Conservation (phyloP, 2,888 invertebrate genomes). For the Spilosoma lubricipeda region DNA sequence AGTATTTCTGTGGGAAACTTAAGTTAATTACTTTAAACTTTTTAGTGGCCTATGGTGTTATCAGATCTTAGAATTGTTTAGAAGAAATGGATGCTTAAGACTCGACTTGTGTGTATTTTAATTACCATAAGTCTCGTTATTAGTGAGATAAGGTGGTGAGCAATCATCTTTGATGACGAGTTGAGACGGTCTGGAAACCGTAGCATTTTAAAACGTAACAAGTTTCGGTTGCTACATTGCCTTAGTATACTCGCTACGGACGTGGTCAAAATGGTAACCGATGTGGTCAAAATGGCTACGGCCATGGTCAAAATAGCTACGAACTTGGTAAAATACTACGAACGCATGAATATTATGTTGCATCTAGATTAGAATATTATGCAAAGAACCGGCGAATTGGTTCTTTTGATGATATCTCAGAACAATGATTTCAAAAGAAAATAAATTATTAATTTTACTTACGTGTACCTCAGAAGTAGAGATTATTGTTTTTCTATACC, state of each 20-base stretch:
- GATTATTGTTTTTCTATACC: neutral
- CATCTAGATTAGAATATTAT: neutral
- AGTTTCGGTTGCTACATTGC: neutral
- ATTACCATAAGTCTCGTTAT: neutral
- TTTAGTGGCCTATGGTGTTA: slow-evolving; percentile 43
- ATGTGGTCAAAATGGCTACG: neutral
- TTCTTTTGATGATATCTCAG: neutral
- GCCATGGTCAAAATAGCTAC: neutral
- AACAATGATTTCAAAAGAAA: neutral
- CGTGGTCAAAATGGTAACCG: neutral
- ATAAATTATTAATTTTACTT: neutral
- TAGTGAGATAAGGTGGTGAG: neutral
- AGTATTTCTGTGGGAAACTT: slow-evolving; percentile 61
- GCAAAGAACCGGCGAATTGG: neutral
- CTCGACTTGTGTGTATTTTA: neutral
- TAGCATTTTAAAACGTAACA: neutral
- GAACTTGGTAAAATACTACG: neutral
- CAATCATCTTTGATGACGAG: neutral
- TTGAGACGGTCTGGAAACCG: neutral
- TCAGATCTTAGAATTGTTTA: slow-evolving; percentile 44
- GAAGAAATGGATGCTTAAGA: slow-evolving; percentile 32
- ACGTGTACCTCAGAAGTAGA: neutral
- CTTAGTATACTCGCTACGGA: neutral
- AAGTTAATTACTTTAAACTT: slow-evolving; percentile 53
- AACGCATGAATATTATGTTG: neutral